Conservation (phyloP, 1,140 invertebrate genomes). For the Procambarus clarkii region DNA sequence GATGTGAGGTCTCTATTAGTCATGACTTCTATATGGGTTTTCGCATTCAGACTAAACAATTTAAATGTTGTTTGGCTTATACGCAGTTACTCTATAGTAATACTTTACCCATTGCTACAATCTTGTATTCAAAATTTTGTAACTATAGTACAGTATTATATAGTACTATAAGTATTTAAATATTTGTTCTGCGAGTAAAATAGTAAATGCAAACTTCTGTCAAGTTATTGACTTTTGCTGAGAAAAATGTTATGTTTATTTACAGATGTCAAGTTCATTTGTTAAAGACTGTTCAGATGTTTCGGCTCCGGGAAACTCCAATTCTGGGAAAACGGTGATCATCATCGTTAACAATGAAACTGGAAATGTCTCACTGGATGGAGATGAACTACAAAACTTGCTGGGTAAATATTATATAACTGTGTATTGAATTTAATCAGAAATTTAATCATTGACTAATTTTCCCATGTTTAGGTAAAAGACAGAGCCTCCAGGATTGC, state of each 20-base stretch:
- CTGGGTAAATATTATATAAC: conserved; percentile 79
- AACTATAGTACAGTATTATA: background rate
- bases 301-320: conserved; percentile 57
- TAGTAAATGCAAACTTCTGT: background rate
- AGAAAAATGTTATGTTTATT: background rate
- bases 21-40: no score
- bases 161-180: background rate
- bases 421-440: no score
- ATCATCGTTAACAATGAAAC: conserved; percentile 84
- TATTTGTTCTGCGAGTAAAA: background rate
- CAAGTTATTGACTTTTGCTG: background rate
- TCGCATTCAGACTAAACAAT: no score
- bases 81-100: no score
- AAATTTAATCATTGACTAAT: no score
- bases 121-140: background rate
- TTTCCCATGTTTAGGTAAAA: no score
- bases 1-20: no score
- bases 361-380: conserved; percentile 80
- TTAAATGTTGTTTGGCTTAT: no score
- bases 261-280: conserved; percentile 87
- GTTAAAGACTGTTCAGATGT: conserved; percentile 83
- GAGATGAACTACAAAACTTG: conserved; percentile 82
- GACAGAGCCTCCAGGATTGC: no score
- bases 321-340: conserved; percentile 79
- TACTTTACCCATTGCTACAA: background rate